phyloP scores from a whole-genome alignment of 2,888 invertebrate species.

The Drosophila hawaiiensis region DNA sequence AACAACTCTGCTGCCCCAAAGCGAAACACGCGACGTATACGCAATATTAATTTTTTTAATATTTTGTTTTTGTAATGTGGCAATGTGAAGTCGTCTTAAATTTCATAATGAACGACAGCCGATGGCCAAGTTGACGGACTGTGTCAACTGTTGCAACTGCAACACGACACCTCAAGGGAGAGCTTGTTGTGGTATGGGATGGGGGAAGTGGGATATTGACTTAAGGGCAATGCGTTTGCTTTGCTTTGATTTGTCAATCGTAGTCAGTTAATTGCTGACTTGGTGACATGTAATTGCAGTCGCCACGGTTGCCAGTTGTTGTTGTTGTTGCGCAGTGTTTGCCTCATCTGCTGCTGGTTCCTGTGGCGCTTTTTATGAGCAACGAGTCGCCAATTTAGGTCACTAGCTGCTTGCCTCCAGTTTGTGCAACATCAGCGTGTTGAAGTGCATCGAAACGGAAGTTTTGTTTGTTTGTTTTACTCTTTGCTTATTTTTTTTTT shows the following conservation, averaged over 20 bases:
- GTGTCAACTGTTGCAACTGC: conserved; percentile 20
- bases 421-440: conserved; percentile 49
- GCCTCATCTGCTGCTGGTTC: conserved; percentile 46
- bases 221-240: conserved; percentile 36
- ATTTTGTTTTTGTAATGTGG: conserved; percentile 21
- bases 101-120: conserved; percentile 40
- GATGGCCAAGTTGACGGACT: conserved; percentile 60
- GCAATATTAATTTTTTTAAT: conserved; percentile 35
- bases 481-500: conserved; percentile 20
- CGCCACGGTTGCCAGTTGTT: conserved; percentile 26
- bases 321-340: neutral
- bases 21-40: conserved; percentile 57
- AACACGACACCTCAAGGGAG: conserved; percentile 52
- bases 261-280: conserved; percentile 46
- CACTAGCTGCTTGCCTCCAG: conserved; percentile 39
- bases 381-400: conserved; percentile 62
- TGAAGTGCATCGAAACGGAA: conserved; percentile 72
- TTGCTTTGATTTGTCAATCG: conserved; percentile 49
- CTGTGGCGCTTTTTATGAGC: conserved; percentile 61
- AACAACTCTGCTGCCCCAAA: conserved; percentile 29
- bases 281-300: conserved; percentile 37
- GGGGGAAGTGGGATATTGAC: neutral
- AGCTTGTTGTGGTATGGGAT: conserved; percentile 14
- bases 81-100: conserved; percentile 40
- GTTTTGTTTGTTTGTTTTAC: conserved; percentile 57